A percentile compares a stretch with the other conserved stretches of the same genome.
Evolutionary conservation across 2,888 invertebrate species (phyloP).

Genomic region (Digitonthophagus gazella): DNA sequence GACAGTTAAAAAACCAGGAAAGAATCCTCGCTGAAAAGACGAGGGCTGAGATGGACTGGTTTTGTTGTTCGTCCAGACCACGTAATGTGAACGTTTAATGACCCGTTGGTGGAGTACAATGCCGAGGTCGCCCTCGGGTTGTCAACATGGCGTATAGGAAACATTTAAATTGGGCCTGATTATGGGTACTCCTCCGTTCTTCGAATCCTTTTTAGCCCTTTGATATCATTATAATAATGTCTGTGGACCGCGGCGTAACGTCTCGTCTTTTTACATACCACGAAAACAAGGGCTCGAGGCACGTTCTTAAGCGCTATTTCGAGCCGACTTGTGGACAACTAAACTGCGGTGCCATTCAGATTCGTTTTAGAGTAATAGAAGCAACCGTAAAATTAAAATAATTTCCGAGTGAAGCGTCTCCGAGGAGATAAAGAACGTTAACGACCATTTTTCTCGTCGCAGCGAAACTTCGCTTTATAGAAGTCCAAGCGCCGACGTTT

Average conservation of each 20-base stretch:
- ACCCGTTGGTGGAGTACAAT: constrained; percentile 29
- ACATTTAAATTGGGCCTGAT: constrained; percentile 30
- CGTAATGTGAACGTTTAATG: constrained; percentile 29
- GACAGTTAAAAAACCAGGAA: neutral
- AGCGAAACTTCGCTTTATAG: neutral
- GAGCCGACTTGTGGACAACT: neutral
- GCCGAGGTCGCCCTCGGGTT: constrained; percentile 27
- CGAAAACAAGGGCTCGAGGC: neutral
- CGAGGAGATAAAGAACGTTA: neutral
- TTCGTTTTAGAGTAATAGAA: neutral
- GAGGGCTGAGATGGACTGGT: neutral
- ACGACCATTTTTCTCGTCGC: neutral
- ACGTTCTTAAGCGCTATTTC: neutral
- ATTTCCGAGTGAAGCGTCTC: neutral
- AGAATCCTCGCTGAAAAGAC: neutral
- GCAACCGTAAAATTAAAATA: neutral
- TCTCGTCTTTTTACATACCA: neutral
- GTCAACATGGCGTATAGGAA: constrained; percentile 27
- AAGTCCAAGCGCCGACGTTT: neutral
- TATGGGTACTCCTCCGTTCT: constrained; percentile 15
- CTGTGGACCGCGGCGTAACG: neutral
- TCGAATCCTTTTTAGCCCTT: neutral
- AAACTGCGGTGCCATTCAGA: neutral
- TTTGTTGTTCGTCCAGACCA: constrained; percentile 12
- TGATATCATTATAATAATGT: neutral